Evolutionary conservation across 1,140 invertebrate species (phyloP).

Genomic region (Elysia chlorotica): DNA sequence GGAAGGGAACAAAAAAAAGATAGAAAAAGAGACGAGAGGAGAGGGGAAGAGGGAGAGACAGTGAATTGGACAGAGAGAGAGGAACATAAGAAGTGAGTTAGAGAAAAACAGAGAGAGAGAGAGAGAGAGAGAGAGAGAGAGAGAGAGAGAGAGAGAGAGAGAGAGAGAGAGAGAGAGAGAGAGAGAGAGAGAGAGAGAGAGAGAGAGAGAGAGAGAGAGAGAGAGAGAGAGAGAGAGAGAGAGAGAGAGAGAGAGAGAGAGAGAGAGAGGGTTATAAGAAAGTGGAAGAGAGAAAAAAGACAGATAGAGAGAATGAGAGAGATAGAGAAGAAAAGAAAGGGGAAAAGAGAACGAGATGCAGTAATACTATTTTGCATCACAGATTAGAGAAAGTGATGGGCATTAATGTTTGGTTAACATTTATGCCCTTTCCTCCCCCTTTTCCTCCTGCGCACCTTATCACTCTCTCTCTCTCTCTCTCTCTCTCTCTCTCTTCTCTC

Average conservation of each 20-base stretch:
- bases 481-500: no score
- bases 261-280: neutral
- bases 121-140: neutral
- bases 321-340: no score
- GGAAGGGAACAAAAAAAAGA: no score
- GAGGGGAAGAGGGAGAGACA: neutral
- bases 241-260: neutral
- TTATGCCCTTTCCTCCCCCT: no score
- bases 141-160: neutral
- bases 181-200: neutral
- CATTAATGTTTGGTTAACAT: no score
- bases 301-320: no score
- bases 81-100: neutral
- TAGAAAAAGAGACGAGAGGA: no score
- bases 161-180: slow-evolving; percentile 4
- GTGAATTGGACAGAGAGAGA: neutral
- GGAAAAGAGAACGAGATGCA: no score
- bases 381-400: no score
- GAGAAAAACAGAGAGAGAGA: neutral
- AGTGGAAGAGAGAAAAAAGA: neutral
- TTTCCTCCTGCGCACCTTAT: no score
- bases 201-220: neutral
- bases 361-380: no score
- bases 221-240: neutral
- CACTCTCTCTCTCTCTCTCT: no score